Percentiles rank a stretch among this genome's conserved stretches.
phyloP scores from a whole-genome alignment of 2,888 invertebrate species.

The Megastigmus dorsalis region DNA sequence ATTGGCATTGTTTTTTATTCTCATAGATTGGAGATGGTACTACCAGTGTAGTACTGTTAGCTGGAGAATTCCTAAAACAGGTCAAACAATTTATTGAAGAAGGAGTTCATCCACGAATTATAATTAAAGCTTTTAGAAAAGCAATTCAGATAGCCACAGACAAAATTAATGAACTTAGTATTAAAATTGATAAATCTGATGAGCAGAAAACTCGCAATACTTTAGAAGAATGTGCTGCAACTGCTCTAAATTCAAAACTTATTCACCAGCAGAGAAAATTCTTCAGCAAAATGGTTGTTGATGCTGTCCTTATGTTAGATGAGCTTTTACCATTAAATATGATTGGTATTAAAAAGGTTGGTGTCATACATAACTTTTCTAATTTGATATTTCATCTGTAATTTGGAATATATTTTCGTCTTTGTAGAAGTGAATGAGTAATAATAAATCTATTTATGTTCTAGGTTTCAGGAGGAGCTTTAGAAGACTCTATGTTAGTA shows the following conservation, averaged over 20 bases:
- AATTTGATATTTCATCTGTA: too few species aligned
- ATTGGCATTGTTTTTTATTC: too few species aligned
- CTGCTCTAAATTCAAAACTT: conserved; percentile 97
- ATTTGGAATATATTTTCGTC: too few species aligned
- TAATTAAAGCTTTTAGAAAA: conserved; percentile 91
- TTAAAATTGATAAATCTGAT: conserved; percentile 83
- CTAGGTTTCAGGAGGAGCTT: conserved; percentile 81
- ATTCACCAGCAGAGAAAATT: conserved; percentile 96
- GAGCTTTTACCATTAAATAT: conserved; percentile 95
- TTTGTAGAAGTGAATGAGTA: too few species aligned
- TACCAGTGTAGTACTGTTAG: conserved; percentile 96
- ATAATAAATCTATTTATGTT: not conserved
- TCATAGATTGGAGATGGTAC: conserved; percentile 97
- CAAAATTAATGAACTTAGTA: conserved; percentile 88
- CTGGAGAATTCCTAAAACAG: conserved; percentile 96
- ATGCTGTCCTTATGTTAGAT: conserved; percentile 94
- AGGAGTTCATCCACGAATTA: conserved; percentile 94
- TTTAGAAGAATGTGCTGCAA: conserved; percentile 93
- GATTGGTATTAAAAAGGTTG: conserved; percentile 99
- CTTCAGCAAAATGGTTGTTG: conserved; percentile 98
- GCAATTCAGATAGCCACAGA: conserved; percentile 89
- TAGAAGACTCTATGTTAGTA: conserved; percentile 92
- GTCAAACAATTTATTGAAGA: conserved; percentile 97
- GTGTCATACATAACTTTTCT: too few species aligned
- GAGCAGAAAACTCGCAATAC: conserved; percentile 80